A percentile compares a stretch with the other conserved stretches of the same genome.
Evolutionary conservation across 2,797 vertebrate genomes (phyloP).

Genomic region (Peromyscus attwateri): DNA sequence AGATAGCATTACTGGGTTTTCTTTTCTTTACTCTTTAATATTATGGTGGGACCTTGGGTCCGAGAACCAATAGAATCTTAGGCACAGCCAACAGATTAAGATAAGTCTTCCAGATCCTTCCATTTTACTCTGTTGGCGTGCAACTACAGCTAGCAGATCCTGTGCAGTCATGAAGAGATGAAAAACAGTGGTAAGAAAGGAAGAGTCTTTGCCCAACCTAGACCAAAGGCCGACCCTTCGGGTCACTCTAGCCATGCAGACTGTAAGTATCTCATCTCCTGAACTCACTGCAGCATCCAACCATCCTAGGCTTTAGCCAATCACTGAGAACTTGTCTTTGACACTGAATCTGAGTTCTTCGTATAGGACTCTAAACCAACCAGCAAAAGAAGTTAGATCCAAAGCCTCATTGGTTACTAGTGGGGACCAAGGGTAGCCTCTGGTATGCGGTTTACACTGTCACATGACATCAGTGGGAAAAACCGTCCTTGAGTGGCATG

Average conservation of each 20-base stretch:
- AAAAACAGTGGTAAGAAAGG: neutral
- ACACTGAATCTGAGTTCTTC: neutral
- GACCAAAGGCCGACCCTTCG: neutral
- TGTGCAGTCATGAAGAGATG: neutral
- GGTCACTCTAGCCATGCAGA: neutral
- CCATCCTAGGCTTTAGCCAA: neutral
- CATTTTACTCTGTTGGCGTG: neutral
- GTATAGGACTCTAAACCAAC: neutral
- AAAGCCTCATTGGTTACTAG: neutral
- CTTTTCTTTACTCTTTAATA: slow-evolving; percentile 32
- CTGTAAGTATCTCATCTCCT: neutral
- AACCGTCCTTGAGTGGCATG: neutral
- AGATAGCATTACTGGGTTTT: neutral
- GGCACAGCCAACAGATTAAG: neutral
- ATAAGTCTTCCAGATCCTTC: neutral
- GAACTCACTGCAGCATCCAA: neutral
- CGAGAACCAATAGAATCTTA: neutral
- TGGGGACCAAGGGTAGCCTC: neutral
- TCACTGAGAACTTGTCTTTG: neutral
- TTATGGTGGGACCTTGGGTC: neutral
- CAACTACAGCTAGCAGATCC: neutral
- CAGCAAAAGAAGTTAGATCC: neutral
- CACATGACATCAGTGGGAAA: neutral
- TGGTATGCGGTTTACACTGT: neutral
- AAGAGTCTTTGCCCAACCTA: neutral